Conservation (phyloP, 2,113 vertebrate genomes). For the Spizaetus ornatus region DNA sequence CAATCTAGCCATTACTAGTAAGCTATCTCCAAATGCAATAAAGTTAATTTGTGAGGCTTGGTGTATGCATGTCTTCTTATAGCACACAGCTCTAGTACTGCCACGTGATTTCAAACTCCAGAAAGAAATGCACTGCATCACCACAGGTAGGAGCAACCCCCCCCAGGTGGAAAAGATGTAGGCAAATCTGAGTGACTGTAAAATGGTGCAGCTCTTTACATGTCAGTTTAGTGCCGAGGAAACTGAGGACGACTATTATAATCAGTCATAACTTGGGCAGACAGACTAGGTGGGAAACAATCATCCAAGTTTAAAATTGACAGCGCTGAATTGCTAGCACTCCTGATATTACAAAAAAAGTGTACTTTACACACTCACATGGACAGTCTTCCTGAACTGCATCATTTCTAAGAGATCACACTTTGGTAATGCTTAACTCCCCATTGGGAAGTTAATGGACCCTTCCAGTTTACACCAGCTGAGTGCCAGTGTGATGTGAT, state of each 20-base stretch:
- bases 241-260: neutral
- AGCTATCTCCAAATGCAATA: neutral
- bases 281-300: neutral
- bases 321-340: neutral
- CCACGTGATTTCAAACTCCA: no score
- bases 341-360: neutral
- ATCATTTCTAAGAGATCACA: neutral
- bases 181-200: neutral
- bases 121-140: no score
- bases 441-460: constrained; percentile 11
- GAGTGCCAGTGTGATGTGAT: neutral
- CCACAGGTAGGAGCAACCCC: no score
- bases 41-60: no score
- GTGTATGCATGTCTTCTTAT: no score
- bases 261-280: neutral
- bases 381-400: neutral
- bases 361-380: neutral
- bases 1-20: neutral
- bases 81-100: no score
- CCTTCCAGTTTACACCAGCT: constrained; percentile 2
- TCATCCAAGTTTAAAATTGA: neutral
- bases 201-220: neutral
- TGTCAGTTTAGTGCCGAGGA: neutral
- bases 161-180: neutral
- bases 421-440: neutral